These are phyloP conservation scores for Peromyscus nudipes DNA, from an alignment of 2,797 vertebrate species.

Conservation along the genomic window DNA sequence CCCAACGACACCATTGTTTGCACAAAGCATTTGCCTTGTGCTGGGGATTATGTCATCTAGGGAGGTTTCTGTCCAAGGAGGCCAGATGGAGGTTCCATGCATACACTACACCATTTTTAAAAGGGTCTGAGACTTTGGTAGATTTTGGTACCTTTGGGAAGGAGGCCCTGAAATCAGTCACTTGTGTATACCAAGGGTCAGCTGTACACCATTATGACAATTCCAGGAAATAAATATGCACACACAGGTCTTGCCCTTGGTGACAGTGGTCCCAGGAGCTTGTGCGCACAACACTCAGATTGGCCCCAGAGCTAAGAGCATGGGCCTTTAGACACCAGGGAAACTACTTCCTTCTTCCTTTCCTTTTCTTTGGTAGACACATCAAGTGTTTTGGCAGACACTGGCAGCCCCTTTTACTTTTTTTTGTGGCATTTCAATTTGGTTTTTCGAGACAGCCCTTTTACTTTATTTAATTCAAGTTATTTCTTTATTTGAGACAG, in stretches of 20 bases:
- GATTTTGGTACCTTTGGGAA: neutral
- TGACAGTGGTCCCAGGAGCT: no score
- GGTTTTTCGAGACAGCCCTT: no score
- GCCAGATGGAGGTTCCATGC: neutral
- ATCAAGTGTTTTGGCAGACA: neutral
- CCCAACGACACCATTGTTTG: neutral
- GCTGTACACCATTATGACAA: neutral
- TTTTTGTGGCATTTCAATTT: no score
- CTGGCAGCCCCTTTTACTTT: neutral
- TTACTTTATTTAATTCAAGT: neutral
- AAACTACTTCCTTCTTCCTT: neutral
- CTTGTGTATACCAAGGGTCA: neutral
- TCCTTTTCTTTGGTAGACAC: neutral
- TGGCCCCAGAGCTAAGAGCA: fast-evolving
- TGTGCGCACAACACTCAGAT: no score
- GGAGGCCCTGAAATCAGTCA: neutral
- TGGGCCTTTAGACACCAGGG: neutral
- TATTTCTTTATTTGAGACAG: neutral
- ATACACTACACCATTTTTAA: neutral
- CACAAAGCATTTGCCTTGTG: neutral
- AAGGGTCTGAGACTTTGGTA: neutral
- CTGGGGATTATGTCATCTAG: neutral
- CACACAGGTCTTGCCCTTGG: neutral
- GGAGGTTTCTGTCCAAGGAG: neutral
- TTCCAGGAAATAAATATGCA: fast-evolving